Conservation (phyloP, 1,140 invertebrate species). For the Pseudoatta argentina region DNA sequence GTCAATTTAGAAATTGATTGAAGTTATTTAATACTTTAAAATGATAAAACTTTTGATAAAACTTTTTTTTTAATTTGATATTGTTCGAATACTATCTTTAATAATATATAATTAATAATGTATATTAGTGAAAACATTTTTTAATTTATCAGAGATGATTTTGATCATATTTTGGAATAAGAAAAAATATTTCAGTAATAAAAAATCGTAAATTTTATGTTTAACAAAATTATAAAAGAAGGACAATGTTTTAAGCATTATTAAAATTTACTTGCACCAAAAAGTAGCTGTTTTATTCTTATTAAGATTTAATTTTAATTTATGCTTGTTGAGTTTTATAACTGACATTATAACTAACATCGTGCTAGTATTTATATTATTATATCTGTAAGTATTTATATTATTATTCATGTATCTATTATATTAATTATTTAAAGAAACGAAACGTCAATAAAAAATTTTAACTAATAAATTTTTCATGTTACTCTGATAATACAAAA, state of each 20-base stretch:
- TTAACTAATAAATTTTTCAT: background rate
- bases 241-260: background rate
- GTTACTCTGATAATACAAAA: background rate
- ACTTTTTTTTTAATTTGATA: background rate
- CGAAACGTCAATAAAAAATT: background rate
- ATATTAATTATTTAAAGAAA: background rate
- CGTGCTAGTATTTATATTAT: background rate
- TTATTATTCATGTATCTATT: background rate
- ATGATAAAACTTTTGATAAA: background rate
- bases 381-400: background rate
- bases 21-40: background rate
- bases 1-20: background rate
- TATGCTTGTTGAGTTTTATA: background rate
- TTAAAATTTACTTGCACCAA: background rate
- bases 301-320: background rate
- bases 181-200: slow-evolving; percentile 1
- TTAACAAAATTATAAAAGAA: background rate
- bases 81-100: background rate
- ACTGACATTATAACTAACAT: too few relatives aligned
- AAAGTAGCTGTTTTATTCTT: background rate
- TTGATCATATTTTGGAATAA: background rate
- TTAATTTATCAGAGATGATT: background rate
- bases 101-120: background rate
- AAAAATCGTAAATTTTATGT: background rate
- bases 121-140: background rate